Evolutionary conservation across 2,113 vertebrate species (phyloP), one percentile per base, ranked within the genome.

Genomic region (Chaetodon trifascialis): DNA sequence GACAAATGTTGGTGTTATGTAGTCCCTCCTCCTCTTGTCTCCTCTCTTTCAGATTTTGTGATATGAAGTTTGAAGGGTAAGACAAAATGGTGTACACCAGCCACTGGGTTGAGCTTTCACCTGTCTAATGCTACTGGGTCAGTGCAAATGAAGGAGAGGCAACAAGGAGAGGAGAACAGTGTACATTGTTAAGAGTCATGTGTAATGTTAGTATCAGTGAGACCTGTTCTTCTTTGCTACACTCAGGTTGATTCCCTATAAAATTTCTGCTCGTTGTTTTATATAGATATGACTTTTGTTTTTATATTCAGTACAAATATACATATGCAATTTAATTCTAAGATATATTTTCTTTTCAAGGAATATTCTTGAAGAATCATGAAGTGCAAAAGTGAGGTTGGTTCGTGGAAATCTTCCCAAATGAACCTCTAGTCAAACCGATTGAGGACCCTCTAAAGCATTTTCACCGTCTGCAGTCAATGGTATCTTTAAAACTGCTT

Each of bases 251-350:
- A 80, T 86, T 88, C 86, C 83, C 86, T 92, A 92, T 90, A 92
- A 90, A 92, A 84, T 63, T 86, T 93, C 82, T 86, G 87, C 77
- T 74, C 66, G 55, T 86, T 79, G 82, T 90, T 91, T 91, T 82
- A 93, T 93, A 93, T 93, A 93, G 89, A 87, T 94, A 91, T 92
- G 68, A 86, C 83, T 89, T 91, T 30, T 30, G 30, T 30, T 30
- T 91, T 91, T 85, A 91, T 91, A 91, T 90, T 92, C 88, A 92
- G 87, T 95, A 93, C 91, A 94, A 94, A 93, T 95, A 92, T 93
- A 95, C 90, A 94, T 92, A 90, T 91, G 85, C 67, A 88, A 83
- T 93, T 94, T 92, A 68, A 87, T 84, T 90, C 89, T 92, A 86
- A 90, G 90, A 93, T 90, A 93, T 89, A 91, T 89, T 74, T 91